A percentile compares a stretch with the other conserved stretches of the same genome.
These are phyloP conservation scores for Gambusia yucatana DNA, from an alignment of 2,797 vertebrate species.

Conservation along the genomic window DNA sequence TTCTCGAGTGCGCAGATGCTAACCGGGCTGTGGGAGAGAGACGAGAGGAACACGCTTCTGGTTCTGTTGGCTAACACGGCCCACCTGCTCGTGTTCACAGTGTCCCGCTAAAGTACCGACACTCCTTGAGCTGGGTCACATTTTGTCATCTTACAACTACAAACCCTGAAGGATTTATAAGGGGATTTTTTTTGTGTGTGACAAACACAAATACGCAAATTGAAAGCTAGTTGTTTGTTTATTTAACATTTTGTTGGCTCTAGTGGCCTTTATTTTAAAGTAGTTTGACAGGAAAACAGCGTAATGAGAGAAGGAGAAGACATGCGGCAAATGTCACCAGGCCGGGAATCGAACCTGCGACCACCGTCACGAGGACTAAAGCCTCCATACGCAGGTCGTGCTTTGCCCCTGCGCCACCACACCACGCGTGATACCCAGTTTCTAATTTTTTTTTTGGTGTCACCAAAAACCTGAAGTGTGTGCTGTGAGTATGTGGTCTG, in stretches of 20 bases:
- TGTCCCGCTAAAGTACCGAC: background rate
- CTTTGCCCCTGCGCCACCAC: background rate
- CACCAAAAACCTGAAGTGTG: background rate
- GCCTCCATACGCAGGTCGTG: no score
- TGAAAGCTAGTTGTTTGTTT: background rate
- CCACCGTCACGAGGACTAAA: no score
- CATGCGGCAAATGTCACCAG: no score
- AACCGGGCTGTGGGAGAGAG: constrained; percentile 38
- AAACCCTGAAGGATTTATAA: background rate
- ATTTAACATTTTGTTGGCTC: no score
- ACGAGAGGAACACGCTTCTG: constrained; percentile 45
- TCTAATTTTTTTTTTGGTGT: background rate
- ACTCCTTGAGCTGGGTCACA: background rate
- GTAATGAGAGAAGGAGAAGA: no score
- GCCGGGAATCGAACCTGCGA: no score
- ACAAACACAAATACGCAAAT: background rate
- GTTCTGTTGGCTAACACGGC: constrained; percentile 40
- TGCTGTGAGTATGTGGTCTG: background rate
- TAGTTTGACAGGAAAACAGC: no score
- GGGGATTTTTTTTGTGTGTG: background rate
- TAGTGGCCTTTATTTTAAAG: no score
- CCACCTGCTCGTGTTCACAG: constrained; percentile 12
- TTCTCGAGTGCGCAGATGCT: constrained; percentile 41
- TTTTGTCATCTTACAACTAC: background rate
- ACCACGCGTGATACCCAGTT: background rate